Percentiles rank a stretch among this genome's conserved stretches.
These are phyloP conservation scores for Drosophila sulfurigaster DNA, from an alignment of 1,140 invertebrate genomes.

Conservation along the genomic window DNA sequence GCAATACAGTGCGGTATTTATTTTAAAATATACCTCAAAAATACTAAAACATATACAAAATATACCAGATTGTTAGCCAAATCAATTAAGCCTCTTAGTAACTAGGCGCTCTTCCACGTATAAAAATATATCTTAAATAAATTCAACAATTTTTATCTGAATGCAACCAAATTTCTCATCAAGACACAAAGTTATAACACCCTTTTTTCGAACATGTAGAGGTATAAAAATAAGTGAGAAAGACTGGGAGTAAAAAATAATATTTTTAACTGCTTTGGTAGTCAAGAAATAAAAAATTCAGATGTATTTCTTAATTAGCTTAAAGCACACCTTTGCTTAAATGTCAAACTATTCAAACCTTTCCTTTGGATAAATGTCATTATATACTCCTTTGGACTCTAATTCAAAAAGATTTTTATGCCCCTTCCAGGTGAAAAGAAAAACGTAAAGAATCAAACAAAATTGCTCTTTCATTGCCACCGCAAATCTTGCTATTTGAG, in stretches of 20 bases:
- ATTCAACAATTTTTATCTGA: too few relatives aligned
- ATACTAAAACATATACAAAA: too few relatives aligned
- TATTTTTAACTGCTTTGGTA: background rate
- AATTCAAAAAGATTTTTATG: background rate
- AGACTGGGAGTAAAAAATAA: background rate
- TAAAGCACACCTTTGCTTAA: too few relatives aligned
- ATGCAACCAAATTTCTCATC: too few relatives aligned
- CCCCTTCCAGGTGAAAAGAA: background rate
- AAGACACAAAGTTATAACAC: too few relatives aligned
- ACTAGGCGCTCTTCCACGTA: too few relatives aligned
- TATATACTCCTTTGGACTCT: background rate
- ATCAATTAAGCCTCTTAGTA: too few relatives aligned
- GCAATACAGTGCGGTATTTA: too few relatives aligned
- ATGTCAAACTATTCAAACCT: background rate
- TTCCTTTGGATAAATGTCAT: background rate
- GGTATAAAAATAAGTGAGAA: background rate
- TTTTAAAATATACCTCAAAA: too few relatives aligned
- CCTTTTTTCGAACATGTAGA: too few relatives aligned
- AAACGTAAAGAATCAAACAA: constrained; percentile 25
- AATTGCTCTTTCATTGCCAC: constrained; percentile 54
- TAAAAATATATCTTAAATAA: too few relatives aligned
- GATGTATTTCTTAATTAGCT: background rate
- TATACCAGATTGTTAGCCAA: too few relatives aligned
- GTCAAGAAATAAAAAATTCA: background rate
- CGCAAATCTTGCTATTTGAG: constrained; percentile 63